Evolutionary conservation across 2,113 vertebrate genomes (phyloP).

Genomic region (Scophthalmus maximus): DNA sequence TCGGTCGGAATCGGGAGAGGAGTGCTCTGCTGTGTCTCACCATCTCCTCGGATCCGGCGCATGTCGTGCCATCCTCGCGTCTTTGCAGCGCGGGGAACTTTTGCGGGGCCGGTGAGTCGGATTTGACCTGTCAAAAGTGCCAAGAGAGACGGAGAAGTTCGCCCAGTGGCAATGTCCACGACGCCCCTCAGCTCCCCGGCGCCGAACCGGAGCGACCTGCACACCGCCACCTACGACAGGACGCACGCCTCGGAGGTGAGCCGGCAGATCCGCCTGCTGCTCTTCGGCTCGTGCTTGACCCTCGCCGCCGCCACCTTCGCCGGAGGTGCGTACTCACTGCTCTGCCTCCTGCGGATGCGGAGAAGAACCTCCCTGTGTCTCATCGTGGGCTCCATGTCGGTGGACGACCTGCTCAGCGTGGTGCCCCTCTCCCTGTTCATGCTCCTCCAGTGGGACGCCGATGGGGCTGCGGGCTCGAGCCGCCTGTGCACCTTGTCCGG

Average conservation of each 20-base stretch:
- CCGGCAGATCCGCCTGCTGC: conserved; percentile 79
- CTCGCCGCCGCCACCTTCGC: conserved; percentile 83
- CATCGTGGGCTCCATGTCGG: conserved; percentile 91
- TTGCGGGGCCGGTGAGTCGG: neutral
- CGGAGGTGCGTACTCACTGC: conserved; percentile 89
- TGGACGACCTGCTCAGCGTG: conserved; percentile 91
- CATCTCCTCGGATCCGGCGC: neutral
- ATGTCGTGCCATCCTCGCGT: conserved; percentile 6
- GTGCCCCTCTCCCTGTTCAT: conserved; percentile 89
- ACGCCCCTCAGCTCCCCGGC: conserved; percentile 66
- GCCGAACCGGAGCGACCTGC: conserved; percentile 84
- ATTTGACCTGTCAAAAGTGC: conserved; percentile 43
- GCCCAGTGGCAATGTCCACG: conserved; percentile 75
- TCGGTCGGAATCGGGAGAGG: conserved; percentile 8
- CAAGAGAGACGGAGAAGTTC: conserved; percentile 44
- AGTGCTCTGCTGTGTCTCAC: neutral
- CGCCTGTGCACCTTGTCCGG: conserved; percentile 89
- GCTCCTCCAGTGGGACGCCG: conserved; percentile 86
- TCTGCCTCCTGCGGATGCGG: conserved; percentile 85
- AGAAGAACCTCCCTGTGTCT: conserved; percentile 85
- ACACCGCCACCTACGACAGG: conserved; percentile 67
- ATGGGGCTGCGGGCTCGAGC: conserved; percentile 63
- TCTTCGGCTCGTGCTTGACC: conserved; percentile 87
- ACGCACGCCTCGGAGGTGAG: conserved; percentile 74
- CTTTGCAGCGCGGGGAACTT: conserved; percentile 51